These are phyloP conservation scores for Meleagris gallopavo DNA, from an alignment of 2,113 vertebrate species.

Conservation along the genomic window DNA sequence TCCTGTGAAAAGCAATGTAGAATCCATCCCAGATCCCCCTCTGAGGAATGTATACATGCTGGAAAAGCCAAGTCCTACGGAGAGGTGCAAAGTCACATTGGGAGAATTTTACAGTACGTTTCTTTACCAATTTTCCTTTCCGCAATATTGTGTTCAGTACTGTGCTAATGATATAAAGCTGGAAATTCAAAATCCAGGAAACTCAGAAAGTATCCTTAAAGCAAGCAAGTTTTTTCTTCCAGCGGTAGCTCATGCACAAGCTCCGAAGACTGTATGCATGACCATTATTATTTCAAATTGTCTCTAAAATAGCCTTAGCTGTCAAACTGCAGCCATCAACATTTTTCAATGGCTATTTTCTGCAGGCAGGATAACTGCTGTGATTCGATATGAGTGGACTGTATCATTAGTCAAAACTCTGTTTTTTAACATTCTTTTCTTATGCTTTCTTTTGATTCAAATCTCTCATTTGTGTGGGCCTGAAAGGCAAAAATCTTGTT, in stretches of 20 bases:
- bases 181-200: constrained; percentile 3
- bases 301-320: background rate
- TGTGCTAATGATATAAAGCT: background rate
- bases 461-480: background rate
- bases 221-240: background rate
- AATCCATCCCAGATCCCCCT: background rate
- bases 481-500: background rate
- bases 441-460: background rate
- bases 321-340: constrained; percentile 22
- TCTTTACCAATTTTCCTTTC: constrained; percentile 27
- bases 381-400: background rate
- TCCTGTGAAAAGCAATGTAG: background rate
- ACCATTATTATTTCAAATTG: background rate
- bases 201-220: background rate
- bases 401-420: background rate
- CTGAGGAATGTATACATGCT: background rate
- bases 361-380: background rate
- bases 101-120: constrained; percentile 5
- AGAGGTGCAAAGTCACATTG: background rate
- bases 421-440: background rate
- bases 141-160: background rate
- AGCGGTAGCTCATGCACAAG: constrained; percentile 29
- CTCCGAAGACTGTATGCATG: background rate
- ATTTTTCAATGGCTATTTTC: background rate
- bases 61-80: background rate